Percentiles rank a stretch among this genome's conserved stretches.
Evolutionary conservation across 2,113 vertebrate genomes (phyloP).

Genomic region (Dermatemys mawii): DNA sequence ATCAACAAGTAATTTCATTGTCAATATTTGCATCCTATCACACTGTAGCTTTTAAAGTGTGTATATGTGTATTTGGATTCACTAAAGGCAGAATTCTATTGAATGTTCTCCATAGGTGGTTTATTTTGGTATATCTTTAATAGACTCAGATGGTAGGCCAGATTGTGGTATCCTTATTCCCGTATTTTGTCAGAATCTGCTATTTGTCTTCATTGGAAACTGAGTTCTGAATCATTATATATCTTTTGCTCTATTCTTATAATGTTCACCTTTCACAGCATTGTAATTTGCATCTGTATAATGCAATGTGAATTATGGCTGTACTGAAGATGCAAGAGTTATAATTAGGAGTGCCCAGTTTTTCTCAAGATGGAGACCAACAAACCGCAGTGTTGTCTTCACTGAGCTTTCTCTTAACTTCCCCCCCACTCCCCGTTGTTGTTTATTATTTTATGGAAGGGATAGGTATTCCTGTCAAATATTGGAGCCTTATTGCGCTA

Average conservation of each 20-base stretch:
- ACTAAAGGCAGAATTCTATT: not conserved
- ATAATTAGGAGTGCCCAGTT: not conserved
- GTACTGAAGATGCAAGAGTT: not conserved
- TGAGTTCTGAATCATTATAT: not conserved
- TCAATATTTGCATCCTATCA: not conserved
- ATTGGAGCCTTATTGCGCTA: not conserved
- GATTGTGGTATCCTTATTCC: not conserved
- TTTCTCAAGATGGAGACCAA: not conserved
- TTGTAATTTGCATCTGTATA: not conserved
- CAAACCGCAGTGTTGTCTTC: not conserved
- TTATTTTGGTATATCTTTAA: not conserved
- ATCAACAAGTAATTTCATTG: not conserved
- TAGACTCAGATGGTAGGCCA: not conserved
- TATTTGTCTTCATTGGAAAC: not conserved
- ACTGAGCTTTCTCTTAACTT: not conserved
- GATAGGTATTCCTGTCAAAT: not conserved
- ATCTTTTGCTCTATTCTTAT: not conserved
- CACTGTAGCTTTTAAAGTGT: not conserved
- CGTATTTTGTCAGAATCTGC: not conserved
- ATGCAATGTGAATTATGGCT: not conserved
- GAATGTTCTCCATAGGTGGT: not conserved
- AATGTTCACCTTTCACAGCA: not conserved
- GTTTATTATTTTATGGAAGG: not conserved
- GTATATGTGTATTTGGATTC: not conserved
- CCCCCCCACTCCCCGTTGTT: not conserved